Percentiles rank a stretch among this genome's conserved stretches.
These are phyloP conservation scores for Nymphalis io DNA, from an alignment of 1,140 invertebrate species.

Conservation along the genomic window DNA sequence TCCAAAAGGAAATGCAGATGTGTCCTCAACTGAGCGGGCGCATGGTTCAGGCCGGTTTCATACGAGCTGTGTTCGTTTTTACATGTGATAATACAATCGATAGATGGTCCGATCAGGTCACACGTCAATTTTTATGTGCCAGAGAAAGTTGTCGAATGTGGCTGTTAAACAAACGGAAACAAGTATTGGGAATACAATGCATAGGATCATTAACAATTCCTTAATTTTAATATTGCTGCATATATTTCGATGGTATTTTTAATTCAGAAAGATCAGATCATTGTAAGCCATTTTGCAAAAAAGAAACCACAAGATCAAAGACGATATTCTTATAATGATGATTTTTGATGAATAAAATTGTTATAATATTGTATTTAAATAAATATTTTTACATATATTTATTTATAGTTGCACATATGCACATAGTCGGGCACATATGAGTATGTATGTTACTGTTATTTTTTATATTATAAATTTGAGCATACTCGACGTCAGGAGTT, in stretches of 20 bases:
- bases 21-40: background rate
- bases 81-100: slow-evolving; percentile 23
- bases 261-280: background rate
- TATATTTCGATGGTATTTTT: background rate
- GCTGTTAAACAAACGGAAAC: slow-evolving; percentile 20
- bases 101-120: slow-evolving; percentile 25
- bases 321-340: too few species aligned
- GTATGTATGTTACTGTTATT: too few species aligned
- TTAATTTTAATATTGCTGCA: background rate
- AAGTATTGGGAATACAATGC: slow-evolving; percentile 8
- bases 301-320: too few species aligned
- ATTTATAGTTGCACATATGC: too few species aligned
- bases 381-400: too few species aligned
- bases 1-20: slow-evolving; percentile 10
- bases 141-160: slow-evolving; percentile 35
- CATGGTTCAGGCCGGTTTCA: slow-evolving; percentile 19
- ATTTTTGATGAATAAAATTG: too few species aligned
- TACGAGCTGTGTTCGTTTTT: background rate
- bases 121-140: slow-evolving; percentile 33
- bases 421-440: too few species aligned
- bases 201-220: slow-evolving; percentile 14
- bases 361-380: too few species aligned
- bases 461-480: background rate
- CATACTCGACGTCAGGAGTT: slow-evolving; percentile 30
- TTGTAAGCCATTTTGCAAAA: too few species aligned